Conservation (phyloP, 2,797 vertebrate genomes). For the Sciurus carolinensis region DNA sequence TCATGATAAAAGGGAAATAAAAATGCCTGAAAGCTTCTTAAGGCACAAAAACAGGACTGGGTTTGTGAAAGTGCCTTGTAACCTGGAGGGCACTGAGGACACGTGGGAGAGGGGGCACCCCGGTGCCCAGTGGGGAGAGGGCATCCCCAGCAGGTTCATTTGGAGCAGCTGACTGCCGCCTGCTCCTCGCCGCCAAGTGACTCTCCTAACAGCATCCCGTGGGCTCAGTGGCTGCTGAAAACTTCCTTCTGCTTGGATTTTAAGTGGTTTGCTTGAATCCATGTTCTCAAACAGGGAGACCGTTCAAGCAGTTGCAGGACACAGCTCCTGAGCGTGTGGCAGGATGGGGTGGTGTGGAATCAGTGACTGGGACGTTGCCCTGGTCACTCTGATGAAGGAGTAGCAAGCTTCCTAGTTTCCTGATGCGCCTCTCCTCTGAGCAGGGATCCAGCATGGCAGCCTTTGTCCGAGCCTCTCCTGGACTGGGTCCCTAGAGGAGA, state of each 20-base stretch:
- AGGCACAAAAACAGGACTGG: background rate
- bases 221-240: background rate
- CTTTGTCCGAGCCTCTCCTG: background rate
- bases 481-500: background rate
- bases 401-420: background rate
- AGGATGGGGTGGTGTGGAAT: background rate
- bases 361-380: fast-evolving
- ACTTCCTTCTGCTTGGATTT: background rate
- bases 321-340: background rate
- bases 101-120: background rate
- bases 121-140: fast-evolving
- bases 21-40: background rate
- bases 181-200: fast-evolving
- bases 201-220: background rate
- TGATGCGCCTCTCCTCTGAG: background rate
- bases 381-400: background rate
- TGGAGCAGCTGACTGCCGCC: background rate
- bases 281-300: background rate
- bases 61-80: background rate
- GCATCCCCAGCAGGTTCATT: background rate
- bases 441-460: background rate
- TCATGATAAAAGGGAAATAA: background rate
- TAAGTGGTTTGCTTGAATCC: background rate
- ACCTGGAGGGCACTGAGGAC: background rate
- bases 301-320: background rate